Evolutionary conservation across 2,113 vertebrate species (phyloP), one percentile per base, ranked within the genome.

Genomic region (Edolisoma coerulescens): DNA sequence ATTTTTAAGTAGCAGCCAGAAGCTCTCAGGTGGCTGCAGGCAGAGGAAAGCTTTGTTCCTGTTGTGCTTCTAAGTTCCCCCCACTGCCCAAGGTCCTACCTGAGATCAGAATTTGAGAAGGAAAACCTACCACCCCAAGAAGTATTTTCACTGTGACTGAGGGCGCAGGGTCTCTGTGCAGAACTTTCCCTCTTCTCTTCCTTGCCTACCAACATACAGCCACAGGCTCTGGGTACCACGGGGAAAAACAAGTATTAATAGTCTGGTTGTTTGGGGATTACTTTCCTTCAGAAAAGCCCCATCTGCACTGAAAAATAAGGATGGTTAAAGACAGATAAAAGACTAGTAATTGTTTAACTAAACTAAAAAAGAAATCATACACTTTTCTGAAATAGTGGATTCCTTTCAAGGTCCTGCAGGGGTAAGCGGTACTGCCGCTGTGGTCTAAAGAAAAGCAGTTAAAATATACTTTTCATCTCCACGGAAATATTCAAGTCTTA

Each of bases 211-310:
- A 69, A 60, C n/a, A 61, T 1, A 17, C 0, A 80, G 54, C 32
- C 37, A 59, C 19, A 44, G 32, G 37, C 21, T 88, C 39, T 60
- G 76, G 10, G 16, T 53, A 54, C 27, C 45, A 59, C 0, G 0
- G 30, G 33, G 33, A 80, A 90, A 94, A 82, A 33, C 27, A 61
- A 78, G 35, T n/a, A 50, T 39, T 86, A 95, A 81, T 42, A 52
- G 41, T 6, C 70, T 59, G 52, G 13, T 7, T 65, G 16, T 16
- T 8, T 85, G 60, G 44, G 56, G 39, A 95, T 45, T 65, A 37
- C 27, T 33, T 71, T 47, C 39, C 60, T 80, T 75, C 39, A 22
- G 22, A 44, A 80, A 79, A 87, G 22, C 27, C 35, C 19, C 60
- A 68, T 32, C 59, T 89, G 63, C 33, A n/a, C n/a, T 33, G 33